Evolutionary conservation across 2,888 invertebrate species (phyloP).

Genomic region (Heteromyza rotundicornis): DNA sequence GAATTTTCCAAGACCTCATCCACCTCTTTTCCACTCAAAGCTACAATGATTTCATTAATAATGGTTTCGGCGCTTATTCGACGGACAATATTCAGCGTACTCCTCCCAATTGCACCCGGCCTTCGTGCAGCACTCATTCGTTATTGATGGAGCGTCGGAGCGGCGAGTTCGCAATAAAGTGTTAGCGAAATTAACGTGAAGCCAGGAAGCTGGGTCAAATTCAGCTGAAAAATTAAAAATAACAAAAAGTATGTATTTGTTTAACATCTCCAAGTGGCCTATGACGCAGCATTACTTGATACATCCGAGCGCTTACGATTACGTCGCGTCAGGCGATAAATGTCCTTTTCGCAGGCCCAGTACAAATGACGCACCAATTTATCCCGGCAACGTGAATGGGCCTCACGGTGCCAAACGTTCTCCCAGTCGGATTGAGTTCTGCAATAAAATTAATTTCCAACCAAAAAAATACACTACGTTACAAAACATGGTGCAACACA

Average conservation of each 20-base stretch:
- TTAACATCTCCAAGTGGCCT: no score
- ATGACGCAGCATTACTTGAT: no score
- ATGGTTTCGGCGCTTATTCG: conserved; percentile 64
- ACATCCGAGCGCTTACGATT: conserved; percentile 49
- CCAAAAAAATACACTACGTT: no score
- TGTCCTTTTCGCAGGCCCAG: conserved; percentile 71
- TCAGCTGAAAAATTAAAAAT: conserved; percentile 7
- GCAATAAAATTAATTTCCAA: no score
- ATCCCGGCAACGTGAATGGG: conserved; percentile 67
- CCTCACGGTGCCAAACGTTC: conserved; percentile 68
- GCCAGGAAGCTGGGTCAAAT: conserved; percentile 52
- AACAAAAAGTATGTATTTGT: neutral
- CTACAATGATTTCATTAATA: conserved; percentile 31
- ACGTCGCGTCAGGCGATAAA: conserved; percentile 66
- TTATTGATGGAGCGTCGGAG: conserved; percentile 62
- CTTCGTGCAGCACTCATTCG: conserved; percentile 68
- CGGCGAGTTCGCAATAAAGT: conserved; percentile 52
- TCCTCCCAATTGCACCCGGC: conserved; percentile 71
- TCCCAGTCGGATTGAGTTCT: conserved; percentile 69
- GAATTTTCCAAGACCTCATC: neutral
- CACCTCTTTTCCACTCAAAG: no score
- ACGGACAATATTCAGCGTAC: conserved; percentile 71
- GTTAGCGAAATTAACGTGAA: conserved; percentile 55
- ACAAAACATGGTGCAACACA: no score
- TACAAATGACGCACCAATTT: conserved; percentile 66